Evolutionary conservation across 2,888 invertebrate species (phyloP), one percentile per base, ranked within the genome.

Genomic region (Mactromeris polynyma): DNA sequence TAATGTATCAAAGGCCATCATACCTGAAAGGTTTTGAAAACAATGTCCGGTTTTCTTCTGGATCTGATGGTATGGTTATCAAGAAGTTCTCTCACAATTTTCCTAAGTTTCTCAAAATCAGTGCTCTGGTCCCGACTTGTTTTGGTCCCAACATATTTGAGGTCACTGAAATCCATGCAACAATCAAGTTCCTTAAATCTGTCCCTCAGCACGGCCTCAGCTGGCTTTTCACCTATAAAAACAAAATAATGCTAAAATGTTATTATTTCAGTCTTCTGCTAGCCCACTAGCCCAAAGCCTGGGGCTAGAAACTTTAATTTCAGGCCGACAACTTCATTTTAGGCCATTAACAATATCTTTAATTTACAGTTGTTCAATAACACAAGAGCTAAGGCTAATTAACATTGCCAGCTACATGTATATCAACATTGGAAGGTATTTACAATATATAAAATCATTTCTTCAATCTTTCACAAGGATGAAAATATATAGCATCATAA

Each of bases 11-110:
- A 9, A 64, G 26, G 58, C 6, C 9, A 36, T 2, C 14, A 6
- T 94, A 98, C 98, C 97, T 98, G 98, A 87, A 98, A 97, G 3
- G 98, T 98, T 87, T 97, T 97, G 94, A 97, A 98, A 79, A 98
- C 97, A 88, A 98, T 97, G 91, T 97, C 97, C 0, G 98, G 97
- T 93, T 97, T 97, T 78, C 98, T 97, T 0, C 98, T 97, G 0
- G 98, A 98, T 89, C 98, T 97, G 11, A 98, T 98, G n/a, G 97
- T 97, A 11, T 98, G 98, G 94, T 98, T 98, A 86, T 97, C 97
- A 86, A 98, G 97, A 96, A 98, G 98, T 89, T 97, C 97, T 90
- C 97, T 97, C 86, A 98, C 96, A 19, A 97, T 97, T 79, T 96
- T 96, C 89, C 97, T 97, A 26, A 98, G 97, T 91, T 97, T 97